phyloP scores from a whole-genome alignment of 2,113 vertebrate genomes.

The Xiphophorus hellerii region DNA sequence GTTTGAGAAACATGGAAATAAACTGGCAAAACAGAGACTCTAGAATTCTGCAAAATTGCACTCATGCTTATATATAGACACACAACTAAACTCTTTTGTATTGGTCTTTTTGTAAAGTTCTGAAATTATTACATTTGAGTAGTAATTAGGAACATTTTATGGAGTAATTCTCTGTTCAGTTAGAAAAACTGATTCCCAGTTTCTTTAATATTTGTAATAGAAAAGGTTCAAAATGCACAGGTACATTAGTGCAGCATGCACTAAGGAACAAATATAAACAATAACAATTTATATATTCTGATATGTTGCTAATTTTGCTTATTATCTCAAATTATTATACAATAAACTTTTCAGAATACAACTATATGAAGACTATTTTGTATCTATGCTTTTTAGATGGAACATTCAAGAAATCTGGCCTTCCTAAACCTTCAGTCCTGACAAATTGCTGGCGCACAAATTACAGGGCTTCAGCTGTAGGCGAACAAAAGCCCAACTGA shows the following conservation, averaged over 20 bases:
- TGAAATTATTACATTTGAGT: neutral
- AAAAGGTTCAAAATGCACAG: too few relatives aligned
- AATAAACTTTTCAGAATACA: neutral
- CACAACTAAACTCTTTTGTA: too few relatives aligned
- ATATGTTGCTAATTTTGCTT: neutral
- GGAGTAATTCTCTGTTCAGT: too few relatives aligned
- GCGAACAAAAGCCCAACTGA: constrained; percentile 74
- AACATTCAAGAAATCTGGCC: constrained; percentile 33
- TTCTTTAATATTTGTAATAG: too few relatives aligned
- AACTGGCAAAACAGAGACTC: too few relatives aligned
- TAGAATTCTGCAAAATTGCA: neutral
- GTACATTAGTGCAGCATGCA: too few relatives aligned
- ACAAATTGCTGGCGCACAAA: constrained; percentile 66
- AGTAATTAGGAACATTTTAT: too few relatives aligned
- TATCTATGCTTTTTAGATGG: constrained; percentile 8
- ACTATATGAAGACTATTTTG: neutral
- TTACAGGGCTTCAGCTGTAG: constrained; percentile 70
- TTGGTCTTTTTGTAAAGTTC: too few relatives aligned
- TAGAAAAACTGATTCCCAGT: too few relatives aligned
- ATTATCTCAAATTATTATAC: neutral
- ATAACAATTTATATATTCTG: neutral
- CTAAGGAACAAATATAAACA: neutral
- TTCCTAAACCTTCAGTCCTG: constrained; percentile 40
- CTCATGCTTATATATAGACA: neutral
- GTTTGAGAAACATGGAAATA: too few relatives aligned